phyloP scores from a whole-genome alignment of 2,888 invertebrate genomes.

The Ceratothoa steindachneri region DNA sequence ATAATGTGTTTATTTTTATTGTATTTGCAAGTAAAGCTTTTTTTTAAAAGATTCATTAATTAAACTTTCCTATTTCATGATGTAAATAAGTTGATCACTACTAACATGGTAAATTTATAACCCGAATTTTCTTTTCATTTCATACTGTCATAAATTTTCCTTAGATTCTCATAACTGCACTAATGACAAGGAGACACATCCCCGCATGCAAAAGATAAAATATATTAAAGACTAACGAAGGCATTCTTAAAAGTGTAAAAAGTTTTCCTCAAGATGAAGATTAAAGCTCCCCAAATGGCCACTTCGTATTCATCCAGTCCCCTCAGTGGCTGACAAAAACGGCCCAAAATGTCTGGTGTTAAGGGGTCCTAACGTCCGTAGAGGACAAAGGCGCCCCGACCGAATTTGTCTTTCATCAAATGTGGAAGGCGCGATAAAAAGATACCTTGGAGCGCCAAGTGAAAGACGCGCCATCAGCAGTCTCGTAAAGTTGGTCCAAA shows the following conservation, averaged over 20 bases:
- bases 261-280: neutral
- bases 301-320: conserved; percentile 11
- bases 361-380: neutral
- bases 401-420: conserved; percentile 11
- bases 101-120: neutral
- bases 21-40: too few species aligned
- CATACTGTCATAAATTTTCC: neutral
- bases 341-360: neutral
- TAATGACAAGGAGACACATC: neutral
- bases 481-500: conserved; percentile 8
- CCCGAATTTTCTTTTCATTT: neutral
- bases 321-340: conserved; percentile 13
- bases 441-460: neutral
- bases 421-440: neutral
- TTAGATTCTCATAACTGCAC: neutral
- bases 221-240: neutral
- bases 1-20: too few species aligned
- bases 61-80: too few species aligned
- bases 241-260: conserved; percentile 5
- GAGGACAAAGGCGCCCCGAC: neutral
- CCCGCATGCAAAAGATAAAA: neutral
- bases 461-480: conserved; percentile 13
- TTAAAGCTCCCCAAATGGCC: conserved; percentile 10
- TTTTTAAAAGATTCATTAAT: too few species aligned
- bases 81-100: too few species aligned